Evolutionary conservation across 2,888 invertebrate species (phyloP), one percentile per base, ranked within the genome.

Genomic region (Drosophila nigricruria): DNA sequence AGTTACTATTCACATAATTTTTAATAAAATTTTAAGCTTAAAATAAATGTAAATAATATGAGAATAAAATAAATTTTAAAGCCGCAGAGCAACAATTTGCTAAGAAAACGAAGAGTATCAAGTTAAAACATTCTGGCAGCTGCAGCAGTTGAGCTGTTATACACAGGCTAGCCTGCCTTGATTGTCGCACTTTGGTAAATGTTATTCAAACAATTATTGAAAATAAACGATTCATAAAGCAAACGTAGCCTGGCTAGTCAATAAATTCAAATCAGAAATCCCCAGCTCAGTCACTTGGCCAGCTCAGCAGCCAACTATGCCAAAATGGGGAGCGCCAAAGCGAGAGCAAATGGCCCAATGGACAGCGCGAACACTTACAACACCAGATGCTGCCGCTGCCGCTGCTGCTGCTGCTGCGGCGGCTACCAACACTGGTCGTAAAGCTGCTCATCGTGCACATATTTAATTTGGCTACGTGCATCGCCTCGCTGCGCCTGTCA

Each of bases 131-230:
- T 32, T 32, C 32, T 20, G 49, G 38, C 56, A 42, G 30, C 30
- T 20, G 54, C 40, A 30, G n/a, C 14, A 16, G 27, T 36, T 10
- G 40, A 30, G 18, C 42, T 47, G 34, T 49, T 50, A 20, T 42
- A 23, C 43, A 20, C 14, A 16, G 16, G 9, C 43, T 47, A 5
- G 27, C 58, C 58, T 58, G 61, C 56, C 59, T 61, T 67, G 67
- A 73, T 69, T 75, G 81, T 52, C 9, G 50, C 60, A 70, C 62
- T 72, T 64, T 62, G 54, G 54, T 50, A 86, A 87, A 88, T 89
- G 90, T 73, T 89, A 80, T 53, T 68, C 62, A 70, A 68, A 70
- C 79, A 76, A 87, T 89, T 90, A 89, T 81, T 73, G 60, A 65
- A 32, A 60, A 67, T 72, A 82, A 73, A 72, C 71, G 65, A 58